Evolutionary conservation across 2,797 vertebrate species (phyloP).

Genomic region (Miichthys miiuy): DNA sequence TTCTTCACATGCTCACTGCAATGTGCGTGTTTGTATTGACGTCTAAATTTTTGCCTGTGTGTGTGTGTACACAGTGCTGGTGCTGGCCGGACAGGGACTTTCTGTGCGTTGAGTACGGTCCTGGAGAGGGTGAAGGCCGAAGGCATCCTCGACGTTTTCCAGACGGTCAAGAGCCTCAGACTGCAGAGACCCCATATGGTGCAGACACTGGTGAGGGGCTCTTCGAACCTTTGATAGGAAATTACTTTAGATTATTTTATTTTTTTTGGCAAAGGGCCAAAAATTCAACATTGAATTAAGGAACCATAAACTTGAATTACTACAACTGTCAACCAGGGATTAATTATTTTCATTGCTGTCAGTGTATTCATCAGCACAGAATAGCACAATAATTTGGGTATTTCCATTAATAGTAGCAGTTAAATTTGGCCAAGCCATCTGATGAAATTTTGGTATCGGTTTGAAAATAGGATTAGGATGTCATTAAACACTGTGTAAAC

Average conservation of each 20-base stretch:
- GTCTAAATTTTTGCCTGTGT: background rate
- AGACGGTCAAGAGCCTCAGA: constrained; percentile 98
- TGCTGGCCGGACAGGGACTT: constrained; percentile 96
- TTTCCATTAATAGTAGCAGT: background rate
- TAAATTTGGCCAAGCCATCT: background rate
- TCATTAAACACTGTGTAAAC: too few species aligned
- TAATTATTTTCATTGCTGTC: background rate
- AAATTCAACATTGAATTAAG: too few species aligned
- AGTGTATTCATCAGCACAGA: background rate
- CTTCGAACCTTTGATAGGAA: background rate
- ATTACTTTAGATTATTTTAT: background rate
- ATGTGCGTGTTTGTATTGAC: background rate
- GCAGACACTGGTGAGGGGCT: constrained; percentile 95
- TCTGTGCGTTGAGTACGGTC: constrained; percentile 98
- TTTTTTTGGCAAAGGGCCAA: too few species aligned
- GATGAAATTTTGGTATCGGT: background rate
- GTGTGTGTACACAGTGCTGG: constrained; percentile 87
- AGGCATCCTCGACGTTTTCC: constrained; percentile 98
- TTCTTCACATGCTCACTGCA: background rate
- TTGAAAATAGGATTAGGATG: too few species aligned
- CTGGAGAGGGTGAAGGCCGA: constrained; percentile 98
- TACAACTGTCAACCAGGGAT: too few species aligned
- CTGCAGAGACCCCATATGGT: constrained; percentile 99
- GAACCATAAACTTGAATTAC: too few species aligned
- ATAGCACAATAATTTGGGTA: background rate